Evolutionary conservation across 1,140 invertebrate species (phyloP), one percentile per base, ranked within the genome.

Genomic region (Drosophila lowei): DNA sequence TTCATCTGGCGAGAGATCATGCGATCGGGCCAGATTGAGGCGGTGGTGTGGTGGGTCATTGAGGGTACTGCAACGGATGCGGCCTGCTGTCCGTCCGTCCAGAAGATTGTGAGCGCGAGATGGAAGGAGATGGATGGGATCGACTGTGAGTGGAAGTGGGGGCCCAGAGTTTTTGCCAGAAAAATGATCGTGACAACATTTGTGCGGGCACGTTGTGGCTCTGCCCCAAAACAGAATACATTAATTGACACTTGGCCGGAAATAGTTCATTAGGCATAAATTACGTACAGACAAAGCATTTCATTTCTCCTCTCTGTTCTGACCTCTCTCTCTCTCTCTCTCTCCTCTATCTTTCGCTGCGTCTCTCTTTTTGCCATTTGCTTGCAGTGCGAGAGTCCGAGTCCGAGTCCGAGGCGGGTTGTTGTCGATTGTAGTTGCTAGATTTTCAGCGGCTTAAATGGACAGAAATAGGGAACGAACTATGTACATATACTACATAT

Each of bases 181-280:
- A 80, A 68, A 66, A 65, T 67, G 41, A 85, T 86, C 77, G 75
- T 85, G 67, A 77, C 77, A 84, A 79, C 46, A 77, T 67, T 88
- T 86, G 83, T 86, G 83, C 81, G 81, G 81, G 81, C 81, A 81
- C 77, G 81, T 75, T 85, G 78, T 71, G 54, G 34, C 55, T 49
- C 70, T 85, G 66, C 59, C 68, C 62, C 61, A 78, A 78, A 57
- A 79, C 83, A 83, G 83, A 86, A 86, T 86, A 86, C 71, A 86
- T 86, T 86, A 86, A 86, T 86, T 86, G 83, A 86, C 83, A 86
- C 83, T 86, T 86, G 84, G 83, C 83, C 83, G 83, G 83, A 86
- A 86, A 86, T 88, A 86, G 84, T 86, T 86, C 83, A 86, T 86
- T 86, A 86, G 84, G 83, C 83, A 86, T 86, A 86, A 83, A 86